phyloP scores from a whole-genome alignment of 1,140 invertebrate species.

The Drosophila sturtevanti region DNA sequence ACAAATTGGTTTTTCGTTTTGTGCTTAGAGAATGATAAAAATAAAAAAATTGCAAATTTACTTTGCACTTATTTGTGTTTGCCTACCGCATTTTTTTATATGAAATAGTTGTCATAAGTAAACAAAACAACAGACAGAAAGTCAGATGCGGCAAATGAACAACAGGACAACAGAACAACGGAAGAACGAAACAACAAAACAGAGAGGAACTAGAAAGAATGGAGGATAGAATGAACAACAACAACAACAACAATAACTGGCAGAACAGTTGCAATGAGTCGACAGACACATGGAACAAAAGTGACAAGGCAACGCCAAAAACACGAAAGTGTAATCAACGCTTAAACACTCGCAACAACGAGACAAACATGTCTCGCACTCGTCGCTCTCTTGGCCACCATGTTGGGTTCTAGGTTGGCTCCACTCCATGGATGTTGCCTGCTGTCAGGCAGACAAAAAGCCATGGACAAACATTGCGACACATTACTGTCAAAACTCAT shows the following conservation, averaged over 20 bases:
- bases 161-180: constrained; percentile 29
- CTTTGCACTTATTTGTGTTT: not conserved
- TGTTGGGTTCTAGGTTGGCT: constrained; percentile 17
- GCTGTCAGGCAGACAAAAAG: constrained; percentile 46
- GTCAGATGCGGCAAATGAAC: constrained; percentile 59
- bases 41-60: not conserved
- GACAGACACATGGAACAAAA: constrained; percentile 57
- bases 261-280: constrained; percentile 40
- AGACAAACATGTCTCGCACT: constrained; percentile 58
- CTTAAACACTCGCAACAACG: constrained; percentile 75
- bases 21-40: not conserved
- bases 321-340: constrained; percentile 80
- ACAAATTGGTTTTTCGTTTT: no score
- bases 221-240: constrained; percentile 20
- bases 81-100: not conserved
- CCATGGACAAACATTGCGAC: constrained; percentile 77
- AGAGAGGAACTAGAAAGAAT: constrained; percentile 4
- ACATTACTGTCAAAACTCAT: constrained; percentile 81
- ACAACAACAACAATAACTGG: constrained; percentile 33
- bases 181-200: constrained; percentile 1
- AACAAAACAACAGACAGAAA: constrained; percentile 19
- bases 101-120: constrained; percentile 8
- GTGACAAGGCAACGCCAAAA: constrained; percentile 63
- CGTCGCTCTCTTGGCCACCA: not conserved
- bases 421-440: constrained; percentile 13